phyloP scores from a whole-genome alignment of 2,888 invertebrate genomes.

The Crepidodera aurea region DNA sequence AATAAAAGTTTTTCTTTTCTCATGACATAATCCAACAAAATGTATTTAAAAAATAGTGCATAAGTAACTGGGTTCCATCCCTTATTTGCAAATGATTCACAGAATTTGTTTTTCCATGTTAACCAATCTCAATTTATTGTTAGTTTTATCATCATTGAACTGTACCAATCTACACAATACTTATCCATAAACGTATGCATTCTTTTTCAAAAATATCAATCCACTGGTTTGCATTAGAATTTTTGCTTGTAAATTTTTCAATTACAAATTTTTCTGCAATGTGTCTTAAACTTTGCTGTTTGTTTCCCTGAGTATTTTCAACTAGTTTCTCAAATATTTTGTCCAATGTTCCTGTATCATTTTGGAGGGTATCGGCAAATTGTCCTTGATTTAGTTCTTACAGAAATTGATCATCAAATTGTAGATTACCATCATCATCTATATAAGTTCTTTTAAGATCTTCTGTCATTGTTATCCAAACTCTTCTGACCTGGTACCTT shows the following conservation, averaged over 20 bases:
- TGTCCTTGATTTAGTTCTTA: background rate
- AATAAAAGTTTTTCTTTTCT: no score
- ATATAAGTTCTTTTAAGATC: background rate
- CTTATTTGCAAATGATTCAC: background rate
- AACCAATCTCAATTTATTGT: background rate
- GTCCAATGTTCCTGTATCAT: background rate
- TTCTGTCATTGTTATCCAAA: slow-evolving; percentile 3
- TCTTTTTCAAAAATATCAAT: no score
- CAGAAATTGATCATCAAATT: slow-evolving; percentile 11
- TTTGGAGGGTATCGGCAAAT: no score
- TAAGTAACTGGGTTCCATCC: background rate
- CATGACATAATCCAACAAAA: no score
- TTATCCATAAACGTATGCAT: no score
- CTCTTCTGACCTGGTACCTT: background rate
- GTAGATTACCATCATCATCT: background rate
- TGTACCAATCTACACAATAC: no score
- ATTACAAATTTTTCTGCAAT: no score
- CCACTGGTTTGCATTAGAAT: no score
- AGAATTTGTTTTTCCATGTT: background rate
- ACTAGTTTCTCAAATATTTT: no score
- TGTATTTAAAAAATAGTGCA: background rate
- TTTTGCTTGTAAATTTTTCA: no score
- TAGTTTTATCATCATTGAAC: background rate
- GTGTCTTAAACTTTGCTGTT: no score
- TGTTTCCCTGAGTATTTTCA: no score